Evolutionary conservation across 2,797 vertebrate genomes (phyloP).

Genomic region (Pampus argenteus): DNA sequence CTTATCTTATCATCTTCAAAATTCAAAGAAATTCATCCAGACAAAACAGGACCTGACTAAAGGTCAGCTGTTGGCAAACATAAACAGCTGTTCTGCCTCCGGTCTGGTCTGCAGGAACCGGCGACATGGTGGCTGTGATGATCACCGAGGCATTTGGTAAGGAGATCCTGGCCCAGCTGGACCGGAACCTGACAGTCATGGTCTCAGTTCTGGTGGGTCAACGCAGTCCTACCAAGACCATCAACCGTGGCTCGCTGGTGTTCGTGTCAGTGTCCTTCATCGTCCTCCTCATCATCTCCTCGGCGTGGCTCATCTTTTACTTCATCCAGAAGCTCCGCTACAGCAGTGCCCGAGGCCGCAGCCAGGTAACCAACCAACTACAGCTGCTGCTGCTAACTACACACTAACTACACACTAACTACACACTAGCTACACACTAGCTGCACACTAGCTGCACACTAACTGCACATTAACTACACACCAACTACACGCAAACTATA

Average conservation of each 20-base stretch:
- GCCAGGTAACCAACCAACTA: slow-evolving; percentile 86
- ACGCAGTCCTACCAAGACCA: slow-evolving; percentile 88
- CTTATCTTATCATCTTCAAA: too few relatives aligned
- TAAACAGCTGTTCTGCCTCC: neutral
- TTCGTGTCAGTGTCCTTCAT: slow-evolving; percentile 99
- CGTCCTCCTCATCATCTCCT: slow-evolving; percentile 97
- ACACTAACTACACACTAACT: neutral
- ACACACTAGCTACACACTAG: neutral
- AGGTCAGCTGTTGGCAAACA: too few relatives aligned
- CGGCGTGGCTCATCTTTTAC: slow-evolving; percentile 98
- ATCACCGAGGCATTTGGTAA: slow-evolving; percentile 94
- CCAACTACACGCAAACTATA: too few relatives aligned
- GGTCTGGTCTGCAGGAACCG: slow-evolving; percentile 86
- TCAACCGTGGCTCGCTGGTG: slow-evolving; percentile 94
- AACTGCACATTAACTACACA: neutral
- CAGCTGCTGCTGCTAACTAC: neutral
- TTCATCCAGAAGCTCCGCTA: slow-evolving; percentile 99
- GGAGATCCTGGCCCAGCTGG: slow-evolving; percentile 93
- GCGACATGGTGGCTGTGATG: slow-evolving; percentile 96
- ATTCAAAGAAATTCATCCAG: too few relatives aligned
- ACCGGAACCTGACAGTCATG: slow-evolving; percentile 93
- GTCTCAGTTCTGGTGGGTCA: slow-evolving; percentile 92
- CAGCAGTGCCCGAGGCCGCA: slow-evolving; percentile 92
- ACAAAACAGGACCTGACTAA: too few relatives aligned
- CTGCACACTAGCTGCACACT: neutral